These are phyloP conservation scores for Tribolium freemani DNA, from an alignment of 2,888 invertebrate species.

Conservation along the genomic window DNA sequence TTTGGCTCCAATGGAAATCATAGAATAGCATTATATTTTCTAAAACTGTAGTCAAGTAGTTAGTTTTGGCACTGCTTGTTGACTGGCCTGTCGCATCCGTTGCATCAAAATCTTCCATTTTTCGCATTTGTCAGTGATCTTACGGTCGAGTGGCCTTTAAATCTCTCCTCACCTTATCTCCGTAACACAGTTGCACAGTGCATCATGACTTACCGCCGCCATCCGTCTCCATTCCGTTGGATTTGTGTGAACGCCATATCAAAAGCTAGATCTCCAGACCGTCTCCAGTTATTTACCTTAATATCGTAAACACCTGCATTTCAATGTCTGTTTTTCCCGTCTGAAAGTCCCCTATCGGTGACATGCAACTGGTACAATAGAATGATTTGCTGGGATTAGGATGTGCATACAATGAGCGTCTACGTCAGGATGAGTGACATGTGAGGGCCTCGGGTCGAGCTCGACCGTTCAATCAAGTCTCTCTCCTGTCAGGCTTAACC, in stretches of 20 bases:
- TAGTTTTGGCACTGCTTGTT: no score
- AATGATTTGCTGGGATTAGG: slow-evolving; percentile 52
- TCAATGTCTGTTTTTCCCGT: background rate
- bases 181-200: slow-evolving; percentile 58
- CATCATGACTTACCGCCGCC: slow-evolving; percentile 52
- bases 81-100: no score
- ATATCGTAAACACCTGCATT: slow-evolving; percentile 33
- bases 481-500: slow-evolving; percentile 16
- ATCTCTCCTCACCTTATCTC: slow-evolving; percentile 58
- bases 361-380: slow-evolving; percentile 32
- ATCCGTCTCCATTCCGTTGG: slow-evolving; percentile 57
- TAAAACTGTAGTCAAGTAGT: no score
- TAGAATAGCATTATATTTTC: no score
- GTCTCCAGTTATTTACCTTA: slow-evolving; percentile 46
- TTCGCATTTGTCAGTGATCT: slow-evolving; percentile 39
- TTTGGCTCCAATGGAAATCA: no score
- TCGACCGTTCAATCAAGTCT: slow-evolving; percentile 49
- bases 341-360: background rate
- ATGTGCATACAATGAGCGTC: slow-evolving; percentile 51
- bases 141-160: slow-evolving; percentile 47
- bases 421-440: slow-evolving; percentile 50
- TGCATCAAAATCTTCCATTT: slow-evolving; percentile 17
- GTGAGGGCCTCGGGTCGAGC: slow-evolving; percentile 41
- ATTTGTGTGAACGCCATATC: slow-evolving; percentile 55
- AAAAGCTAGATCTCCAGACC: slow-evolving; percentile 47